Conservation (phyloP, 1,140 invertebrate genomes). For the Stegodyphus mimosarum region DNA sequence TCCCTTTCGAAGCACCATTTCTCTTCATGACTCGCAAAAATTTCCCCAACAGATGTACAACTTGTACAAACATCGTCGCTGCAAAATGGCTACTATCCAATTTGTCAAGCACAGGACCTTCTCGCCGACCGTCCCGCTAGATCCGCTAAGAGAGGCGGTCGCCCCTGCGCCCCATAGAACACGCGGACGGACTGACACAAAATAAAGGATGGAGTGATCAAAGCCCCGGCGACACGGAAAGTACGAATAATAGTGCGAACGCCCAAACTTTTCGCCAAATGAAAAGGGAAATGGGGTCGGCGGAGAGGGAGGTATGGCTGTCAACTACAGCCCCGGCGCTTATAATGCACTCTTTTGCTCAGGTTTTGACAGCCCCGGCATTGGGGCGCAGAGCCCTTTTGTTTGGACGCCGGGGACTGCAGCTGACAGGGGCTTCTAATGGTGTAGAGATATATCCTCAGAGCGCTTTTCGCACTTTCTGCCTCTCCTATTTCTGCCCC, state of each 20-base stretch:
- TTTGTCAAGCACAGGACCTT: neutral
- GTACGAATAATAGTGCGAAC: conserved; percentile 48
- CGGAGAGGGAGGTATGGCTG: conserved; percentile 8
- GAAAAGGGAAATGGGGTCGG: conserved; percentile 35
- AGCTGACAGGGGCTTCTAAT: conserved; percentile 53
- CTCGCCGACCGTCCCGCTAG: too few species aligned
- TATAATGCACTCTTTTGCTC: conserved; percentile 59
- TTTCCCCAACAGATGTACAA: too few species aligned
- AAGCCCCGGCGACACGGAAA: conserved; percentile 25
- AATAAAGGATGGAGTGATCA: conserved; percentile 27
- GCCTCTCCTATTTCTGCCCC: neutral
- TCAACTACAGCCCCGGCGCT: conserved; percentile 41
- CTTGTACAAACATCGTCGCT: too few species aligned
- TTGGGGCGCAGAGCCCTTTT: conserved; percentile 52
- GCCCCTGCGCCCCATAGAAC: neutral
- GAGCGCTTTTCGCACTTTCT: conserved; percentile 27
- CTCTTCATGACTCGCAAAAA: too few species aligned
- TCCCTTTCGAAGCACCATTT: too few species aligned
- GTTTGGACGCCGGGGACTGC: conserved; percentile 37
- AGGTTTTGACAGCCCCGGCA: conserved; percentile 58
- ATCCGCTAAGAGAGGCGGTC: neutral
- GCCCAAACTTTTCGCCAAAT: conserved; percentile 47
- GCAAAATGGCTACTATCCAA: neutral
- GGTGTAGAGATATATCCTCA: conserved; percentile 44
- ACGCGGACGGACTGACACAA: conserved; percentile 25